These are phyloP conservation scores for Pempheris klunzingeri DNA, from an alignment of 2,797 vertebrate species.

Conservation along the genomic window DNA sequence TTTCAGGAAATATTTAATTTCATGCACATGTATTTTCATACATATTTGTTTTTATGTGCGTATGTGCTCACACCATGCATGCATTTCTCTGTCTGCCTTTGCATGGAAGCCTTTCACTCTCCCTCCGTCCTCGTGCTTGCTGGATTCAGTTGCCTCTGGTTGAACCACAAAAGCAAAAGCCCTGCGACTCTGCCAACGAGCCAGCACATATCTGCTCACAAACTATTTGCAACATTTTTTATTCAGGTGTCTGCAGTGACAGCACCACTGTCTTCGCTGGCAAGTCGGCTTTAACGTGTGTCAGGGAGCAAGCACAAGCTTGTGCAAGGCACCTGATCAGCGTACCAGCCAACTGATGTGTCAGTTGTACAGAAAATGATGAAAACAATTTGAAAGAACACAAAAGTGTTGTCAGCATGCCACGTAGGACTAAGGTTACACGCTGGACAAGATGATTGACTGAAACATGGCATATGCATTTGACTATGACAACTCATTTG, in stretches of 20 bases:
- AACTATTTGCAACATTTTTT: constrained; percentile 76
- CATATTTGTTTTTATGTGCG: constrained; percentile 16
- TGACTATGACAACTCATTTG: constrained; percentile 60
- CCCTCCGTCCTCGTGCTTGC: constrained; percentile 32
- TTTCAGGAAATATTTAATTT: background rate
- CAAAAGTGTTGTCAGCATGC: constrained; percentile 65
- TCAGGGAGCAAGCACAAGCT: constrained; percentile 79
- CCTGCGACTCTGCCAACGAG: constrained; percentile 55
- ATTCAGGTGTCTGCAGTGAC: constrained; percentile 77
- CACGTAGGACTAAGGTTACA: constrained; percentile 62
- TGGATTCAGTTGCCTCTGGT: constrained; percentile 64
- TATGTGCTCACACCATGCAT: background rate
- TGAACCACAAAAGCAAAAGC: constrained; percentile 67
- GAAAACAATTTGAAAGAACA: constrained; percentile 70
- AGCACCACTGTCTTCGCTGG: constrained; percentile 69
- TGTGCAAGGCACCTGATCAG: constrained; percentile 76
- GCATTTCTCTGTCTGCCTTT: constrained; percentile 23
- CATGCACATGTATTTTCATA: background rate
- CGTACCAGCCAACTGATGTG: constrained; percentile 72
- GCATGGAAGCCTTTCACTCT: background rate
- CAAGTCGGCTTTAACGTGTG: constrained; percentile 62
- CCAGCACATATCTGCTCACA: constrained; percentile 71
- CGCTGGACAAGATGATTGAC: constrained; percentile 52
- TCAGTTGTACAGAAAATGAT: constrained; percentile 69
- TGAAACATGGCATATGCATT: constrained; percentile 64